These are phyloP conservation scores for Pelmatolapia mariae DNA, from an alignment of 2,113 vertebrate genomes.

Conservation along the genomic window DNA sequence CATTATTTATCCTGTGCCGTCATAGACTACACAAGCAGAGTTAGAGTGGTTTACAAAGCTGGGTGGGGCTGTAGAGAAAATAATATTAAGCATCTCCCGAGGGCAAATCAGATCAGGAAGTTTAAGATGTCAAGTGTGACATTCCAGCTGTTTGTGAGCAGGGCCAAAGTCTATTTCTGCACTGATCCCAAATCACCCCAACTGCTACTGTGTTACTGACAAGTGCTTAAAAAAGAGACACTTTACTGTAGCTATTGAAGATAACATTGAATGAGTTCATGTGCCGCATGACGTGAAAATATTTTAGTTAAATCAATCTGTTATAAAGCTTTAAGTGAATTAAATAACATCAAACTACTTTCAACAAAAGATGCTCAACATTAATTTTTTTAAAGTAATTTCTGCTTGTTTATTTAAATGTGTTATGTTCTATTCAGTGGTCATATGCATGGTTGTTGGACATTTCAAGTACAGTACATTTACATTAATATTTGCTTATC, in stretches of 20 bases:
- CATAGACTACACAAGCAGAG: background rate
- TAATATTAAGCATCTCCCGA: conserved; percentile 8
- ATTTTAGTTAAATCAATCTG: background rate
- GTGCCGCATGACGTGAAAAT: background rate
- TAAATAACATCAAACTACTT: background rate
- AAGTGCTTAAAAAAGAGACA: background rate
- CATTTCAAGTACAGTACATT: background rate
- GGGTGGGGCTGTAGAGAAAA: conserved; percentile 6
- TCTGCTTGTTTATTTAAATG: background rate
- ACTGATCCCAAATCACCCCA: background rate
- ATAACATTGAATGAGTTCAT: background rate
- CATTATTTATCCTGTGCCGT: conserved; percentile 36
- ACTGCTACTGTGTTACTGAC: background rate
- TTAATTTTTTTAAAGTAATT: background rate
- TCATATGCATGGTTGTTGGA: background rate
- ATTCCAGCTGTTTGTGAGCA: background rate
- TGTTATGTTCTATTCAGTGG: background rate
- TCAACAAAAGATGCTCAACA: background rate
- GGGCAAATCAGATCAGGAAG: background rate
- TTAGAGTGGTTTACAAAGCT: conserved; percentile 34
- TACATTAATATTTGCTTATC: background rate
- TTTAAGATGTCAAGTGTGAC: background rate
- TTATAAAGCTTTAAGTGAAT: background rate
- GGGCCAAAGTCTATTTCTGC: background rate
- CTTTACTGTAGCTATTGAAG: background rate